Evolutionary conservation across 2,888 invertebrate species (phyloP), one percentile per base, ranked within the genome.

Genomic region (Actias luna): DNA sequence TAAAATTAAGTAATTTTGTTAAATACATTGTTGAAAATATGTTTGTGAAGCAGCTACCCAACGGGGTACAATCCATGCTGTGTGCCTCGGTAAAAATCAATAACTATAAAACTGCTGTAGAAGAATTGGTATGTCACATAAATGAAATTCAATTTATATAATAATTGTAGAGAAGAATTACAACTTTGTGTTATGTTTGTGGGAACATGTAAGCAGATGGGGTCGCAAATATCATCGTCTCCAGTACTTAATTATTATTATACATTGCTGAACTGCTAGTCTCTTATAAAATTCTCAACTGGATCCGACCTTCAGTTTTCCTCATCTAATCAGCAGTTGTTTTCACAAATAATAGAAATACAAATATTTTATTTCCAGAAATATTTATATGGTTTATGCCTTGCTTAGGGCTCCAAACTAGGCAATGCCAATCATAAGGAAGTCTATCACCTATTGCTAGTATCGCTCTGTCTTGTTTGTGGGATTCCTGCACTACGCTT

Each of bases 51-150:
- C 84, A 80, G 71, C 77, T 92, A 65, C 74, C 87, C 58, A 65
- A 67, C 33, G 88, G 93, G 68, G 89, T 95, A 46, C 90, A 93
- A 73, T 85, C 88, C 3, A 75, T 89, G 67, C 82, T 96, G 66
- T 84, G 94, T 74, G 94, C 95, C 59, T 93, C 94, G 36, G 82
- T 92, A 59, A 89, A 93, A 69, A 89, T 95, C 66, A 93, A 92
- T 61, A 94, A 82, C 74, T 88, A 93, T 62, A 84, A 92, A 42
- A 94, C 93, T 75, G 95, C 94, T 72, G 89, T 95, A 36, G 94
- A 94, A 74, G 95, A 96, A 91, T 84, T 96, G 83, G 95, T 95
- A 79, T 74, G 74, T 70, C 27, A 58, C 22, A 33, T 36, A 31
- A 46, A 14, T n/a, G 2, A 33, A 29, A 29, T 2, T 31, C 27